Percentiles rank a stretch among this genome's conserved stretches.
These are phyloP conservation scores for Elephantulus edwardii DNA, from an alignment of 2,113 vertebrate species.

Conservation along the genomic window DNA sequence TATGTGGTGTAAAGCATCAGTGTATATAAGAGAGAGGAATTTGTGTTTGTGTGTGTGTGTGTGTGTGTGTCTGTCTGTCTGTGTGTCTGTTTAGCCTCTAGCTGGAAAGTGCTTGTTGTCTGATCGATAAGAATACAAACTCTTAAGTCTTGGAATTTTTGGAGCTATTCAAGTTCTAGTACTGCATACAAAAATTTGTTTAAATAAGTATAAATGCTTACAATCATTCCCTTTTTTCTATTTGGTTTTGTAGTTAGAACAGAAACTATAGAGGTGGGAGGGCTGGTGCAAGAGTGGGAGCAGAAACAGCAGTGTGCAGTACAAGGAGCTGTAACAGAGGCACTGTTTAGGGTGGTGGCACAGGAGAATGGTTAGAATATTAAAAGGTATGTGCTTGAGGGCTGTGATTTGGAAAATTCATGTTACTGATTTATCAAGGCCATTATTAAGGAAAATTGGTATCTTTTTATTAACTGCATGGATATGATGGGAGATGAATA, in stretches of 20 bases:
- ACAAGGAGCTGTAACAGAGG: not conserved
- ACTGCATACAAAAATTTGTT: not conserved
- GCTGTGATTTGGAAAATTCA: not conserved
- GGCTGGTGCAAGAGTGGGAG: not conserved
- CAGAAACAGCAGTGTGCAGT: not conserved
- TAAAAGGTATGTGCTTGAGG: not conserved
- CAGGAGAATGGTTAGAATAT: not conserved
- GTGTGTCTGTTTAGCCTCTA: not conserved
- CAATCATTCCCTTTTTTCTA: not conserved
- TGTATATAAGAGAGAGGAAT: too few species aligned
- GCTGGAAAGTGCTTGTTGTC: not conserved
- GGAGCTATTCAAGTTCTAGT: not conserved
- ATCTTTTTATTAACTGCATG: not conserved
- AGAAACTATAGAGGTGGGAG: not conserved
- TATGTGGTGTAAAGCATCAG: too few species aligned
- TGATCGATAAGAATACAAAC: not conserved
- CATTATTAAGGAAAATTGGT: not conserved
- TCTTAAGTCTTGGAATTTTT: conserved; percentile 4
- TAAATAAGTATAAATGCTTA: not conserved
- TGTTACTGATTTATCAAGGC: not conserved
- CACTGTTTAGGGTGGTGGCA: not conserved
- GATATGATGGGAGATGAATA: not conserved
- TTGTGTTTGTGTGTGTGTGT: too few species aligned
- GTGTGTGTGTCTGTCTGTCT: not conserved
- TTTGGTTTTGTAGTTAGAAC: not conserved